Base-by-base conservation (phyloP, 1,140 invertebrate genomes). In the Papilio glaucus region DNA sequence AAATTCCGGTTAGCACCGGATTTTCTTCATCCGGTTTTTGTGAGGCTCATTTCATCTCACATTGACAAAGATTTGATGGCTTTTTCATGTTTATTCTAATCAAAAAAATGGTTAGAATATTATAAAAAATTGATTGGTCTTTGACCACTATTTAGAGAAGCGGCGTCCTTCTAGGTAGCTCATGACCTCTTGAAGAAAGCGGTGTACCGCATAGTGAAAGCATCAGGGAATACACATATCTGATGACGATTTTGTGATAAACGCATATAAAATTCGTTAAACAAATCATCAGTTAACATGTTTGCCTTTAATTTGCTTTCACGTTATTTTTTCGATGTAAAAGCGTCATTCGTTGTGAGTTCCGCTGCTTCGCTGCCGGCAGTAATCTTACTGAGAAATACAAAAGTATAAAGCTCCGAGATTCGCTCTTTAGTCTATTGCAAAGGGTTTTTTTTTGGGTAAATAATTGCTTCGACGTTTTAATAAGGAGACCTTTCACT, bases 401-500 rank as follows among this genome's bases (percentile, higher is more conserved):
- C 61, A 63, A 63, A 63, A 63, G 61, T 3, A n/a, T n/a, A 33
- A 63, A 63, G 18, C 29, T 63, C 29, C n/a, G 9, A 37, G n/a
- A 12, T 63, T 63, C 33, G 38, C 29, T 62, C n/a, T 29, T 53
- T 63, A 33, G 61, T 63, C 61, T 21, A 63, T 38, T 63, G 39
- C 15, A 8, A 6, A 37, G 29, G 29, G 61, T 24, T 37, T 60
- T 61, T 61, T 61, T 42, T 61, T 61, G n/a, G 4, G 15, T 61
- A 37, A 61, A 18, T 18, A 61, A 61, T 53, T 18, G 9, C 60
- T 61, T 33, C 29, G 60, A 5, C 60, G n/a, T 6, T 61, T 33
- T 61, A 63, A 63, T 63, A 63, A 63, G 45, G 45, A 15, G 29
- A 37, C 61, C 61, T 63, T 63, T 63, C 61, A 63, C 61, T 63